A percentile compares a stretch with the other conserved stretches of the same genome.
These are phyloP conservation scores for Drosophila arizonae DNA, from an alignment of 1,140 invertebrate genomes.

Conservation along the genomic window DNA sequence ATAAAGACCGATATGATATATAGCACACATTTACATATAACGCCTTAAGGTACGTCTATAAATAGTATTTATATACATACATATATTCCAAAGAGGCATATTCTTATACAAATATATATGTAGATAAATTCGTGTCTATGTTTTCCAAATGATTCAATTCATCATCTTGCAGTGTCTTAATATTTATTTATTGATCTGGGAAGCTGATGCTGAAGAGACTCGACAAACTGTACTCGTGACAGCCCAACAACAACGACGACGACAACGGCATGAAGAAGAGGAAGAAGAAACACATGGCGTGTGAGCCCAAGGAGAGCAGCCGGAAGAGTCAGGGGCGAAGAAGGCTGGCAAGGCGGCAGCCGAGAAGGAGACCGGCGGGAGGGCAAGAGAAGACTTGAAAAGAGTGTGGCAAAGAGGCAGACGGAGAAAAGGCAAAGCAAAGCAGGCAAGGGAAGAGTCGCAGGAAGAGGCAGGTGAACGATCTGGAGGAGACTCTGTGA, in stretches of 20 bases:
- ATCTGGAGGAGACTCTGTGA: too few relatives aligned
- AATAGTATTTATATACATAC: too few relatives aligned
- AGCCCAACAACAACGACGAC: neutral
- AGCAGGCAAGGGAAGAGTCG: neutral
- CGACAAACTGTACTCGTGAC: conserved; percentile 15
- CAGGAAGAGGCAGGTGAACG: neutral
- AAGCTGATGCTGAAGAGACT: neutral
- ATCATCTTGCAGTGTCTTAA: neutral
- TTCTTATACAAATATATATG: neutral
- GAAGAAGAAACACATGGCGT: neutral
- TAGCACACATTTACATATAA: too few relatives aligned
- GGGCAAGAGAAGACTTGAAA: too few relatives aligned
- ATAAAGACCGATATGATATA: too few relatives aligned
- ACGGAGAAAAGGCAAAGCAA: neutral
- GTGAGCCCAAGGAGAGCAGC: neutral
- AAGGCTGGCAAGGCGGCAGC: too few relatives aligned
- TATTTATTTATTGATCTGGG: conserved; percentile 4
- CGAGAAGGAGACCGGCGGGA: too few relatives aligned
- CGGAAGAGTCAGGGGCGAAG: too few relatives aligned
- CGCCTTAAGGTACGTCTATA: too few relatives aligned
- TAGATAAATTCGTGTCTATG: neutral
- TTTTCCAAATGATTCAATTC: neutral
- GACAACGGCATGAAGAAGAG: neutral
- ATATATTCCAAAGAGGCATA: too few relatives aligned
- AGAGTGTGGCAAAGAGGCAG: neutral